phyloP scores from a whole-genome alignment of 2,113 vertebrate genomes.

The Sclerurus mexicanus region DNA sequence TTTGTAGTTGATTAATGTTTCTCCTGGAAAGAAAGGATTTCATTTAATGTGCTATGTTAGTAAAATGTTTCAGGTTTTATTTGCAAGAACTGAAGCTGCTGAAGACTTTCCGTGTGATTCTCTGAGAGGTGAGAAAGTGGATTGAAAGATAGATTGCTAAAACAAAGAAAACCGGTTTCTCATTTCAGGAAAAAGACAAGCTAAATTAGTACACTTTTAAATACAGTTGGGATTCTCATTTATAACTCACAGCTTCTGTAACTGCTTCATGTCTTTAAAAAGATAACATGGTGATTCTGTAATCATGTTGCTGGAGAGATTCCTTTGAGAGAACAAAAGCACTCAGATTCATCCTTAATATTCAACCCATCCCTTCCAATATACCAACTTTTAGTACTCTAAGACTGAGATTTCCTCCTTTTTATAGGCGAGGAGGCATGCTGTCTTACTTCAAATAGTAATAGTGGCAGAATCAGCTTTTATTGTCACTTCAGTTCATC shows the following conservation, averaged over 20 bases:
- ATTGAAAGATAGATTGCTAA: slow-evolving; percentile 83
- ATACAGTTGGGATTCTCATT: not conserved
- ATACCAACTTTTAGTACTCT: not conserved
- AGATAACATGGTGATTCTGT: slow-evolving; percentile 66
- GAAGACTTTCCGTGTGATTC: slow-evolving; percentile 71
- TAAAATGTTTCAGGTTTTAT: slow-evolving; percentile 34
- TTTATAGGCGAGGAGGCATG: not conserved
- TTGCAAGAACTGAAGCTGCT: slow-evolving; percentile 82
- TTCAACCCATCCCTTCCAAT: not conserved
- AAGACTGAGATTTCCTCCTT: not conserved
- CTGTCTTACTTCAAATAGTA: not conserved
- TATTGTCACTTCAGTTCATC: not conserved
- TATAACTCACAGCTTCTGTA: slow-evolving; percentile 79
- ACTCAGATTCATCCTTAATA: not conserved
- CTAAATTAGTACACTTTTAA: not conserved
- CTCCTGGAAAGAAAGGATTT: not conserved
- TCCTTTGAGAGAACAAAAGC: slow-evolving; percentile 39
- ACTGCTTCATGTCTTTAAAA: slow-evolving; percentile 74
- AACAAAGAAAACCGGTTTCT: slow-evolving; percentile 5
- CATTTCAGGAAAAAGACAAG: not conserved
- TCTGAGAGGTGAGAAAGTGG: slow-evolving; percentile 71
- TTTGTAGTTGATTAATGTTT: not conserved
- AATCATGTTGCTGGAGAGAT: slow-evolving; percentile 78
- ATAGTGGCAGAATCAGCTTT: not conserved
- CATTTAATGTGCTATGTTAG: not conserved